phyloP scores from a whole-genome alignment of 2,797 vertebrate species.

The Threskiornis aethiopicus region DNA sequence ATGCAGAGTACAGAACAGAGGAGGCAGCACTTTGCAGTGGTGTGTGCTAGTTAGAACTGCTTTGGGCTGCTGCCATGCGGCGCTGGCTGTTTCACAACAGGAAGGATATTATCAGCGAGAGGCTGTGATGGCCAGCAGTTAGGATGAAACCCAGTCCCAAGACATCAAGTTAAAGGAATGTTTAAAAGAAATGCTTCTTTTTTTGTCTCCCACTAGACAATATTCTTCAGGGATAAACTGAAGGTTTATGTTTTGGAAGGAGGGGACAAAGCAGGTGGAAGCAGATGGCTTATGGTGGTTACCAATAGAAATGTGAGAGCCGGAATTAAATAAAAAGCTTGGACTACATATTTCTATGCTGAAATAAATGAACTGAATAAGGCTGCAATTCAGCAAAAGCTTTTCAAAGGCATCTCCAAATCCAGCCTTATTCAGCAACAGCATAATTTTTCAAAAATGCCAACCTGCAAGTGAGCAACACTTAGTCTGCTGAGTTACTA shows the following conservation, averaged over 20 bases:
- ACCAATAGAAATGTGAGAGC: background rate
- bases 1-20: background rate
- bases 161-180: background rate
- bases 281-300: background rate
- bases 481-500: background rate
- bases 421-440: background rate
- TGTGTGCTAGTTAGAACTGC: background rate
- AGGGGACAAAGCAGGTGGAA: background rate
- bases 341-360: background rate
- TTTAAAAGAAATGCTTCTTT: background rate
- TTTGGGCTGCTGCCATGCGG: background rate
- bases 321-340: background rate
- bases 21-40: background rate
- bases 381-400: constrained; percentile 21
- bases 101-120: background rate
- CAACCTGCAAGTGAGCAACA: background rate
- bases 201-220: background rate
- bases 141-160: background rate
- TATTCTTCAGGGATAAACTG: background rate
- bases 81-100: background rate
- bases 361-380: background rate
- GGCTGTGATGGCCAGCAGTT: background rate
- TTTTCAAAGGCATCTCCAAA: background rate
- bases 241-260: background rate
- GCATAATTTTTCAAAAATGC: background rate